Conservation (phyloP, 2,888 invertebrate genomes). For the Agrenia bidenticulata region DNA sequence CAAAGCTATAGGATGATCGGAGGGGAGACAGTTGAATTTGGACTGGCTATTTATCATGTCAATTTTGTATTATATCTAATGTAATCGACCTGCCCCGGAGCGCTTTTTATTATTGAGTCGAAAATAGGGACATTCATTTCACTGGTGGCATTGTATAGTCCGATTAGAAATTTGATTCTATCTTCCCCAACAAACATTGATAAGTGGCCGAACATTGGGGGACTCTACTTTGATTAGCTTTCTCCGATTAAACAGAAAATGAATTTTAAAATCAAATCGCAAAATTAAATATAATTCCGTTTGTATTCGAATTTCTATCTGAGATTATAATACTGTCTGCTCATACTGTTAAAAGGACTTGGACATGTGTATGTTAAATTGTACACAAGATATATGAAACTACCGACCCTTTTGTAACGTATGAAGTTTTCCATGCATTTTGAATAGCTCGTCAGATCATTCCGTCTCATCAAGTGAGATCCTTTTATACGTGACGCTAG, state of each 20-base stretch:
- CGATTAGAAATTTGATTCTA: conserved; percentile 6
- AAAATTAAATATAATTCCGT: too few species aligned
- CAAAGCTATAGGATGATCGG: background rate
- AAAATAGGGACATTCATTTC: background rate
- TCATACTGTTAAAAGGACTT: too few species aligned
- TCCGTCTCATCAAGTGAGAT: too few species aligned
- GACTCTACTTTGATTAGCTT: conserved; percentile 4
- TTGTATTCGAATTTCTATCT: too few species aligned
- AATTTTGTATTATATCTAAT: conserved; percentile 15
- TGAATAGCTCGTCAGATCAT: too few species aligned
- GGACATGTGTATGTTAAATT: too few species aligned
- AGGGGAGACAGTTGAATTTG: conserved; percentile 34
- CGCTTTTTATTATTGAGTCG: conserved; percentile 39
- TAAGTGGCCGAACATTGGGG: background rate
- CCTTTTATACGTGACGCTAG: too few species aligned
- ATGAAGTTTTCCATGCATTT: too few species aligned
- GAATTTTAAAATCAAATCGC: background rate
- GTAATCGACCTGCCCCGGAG: conserved; percentile 31
- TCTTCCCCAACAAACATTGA: background rate
- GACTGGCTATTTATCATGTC: conserved; percentile 39
- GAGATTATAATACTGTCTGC: too few species aligned
- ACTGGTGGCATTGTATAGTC: background rate
- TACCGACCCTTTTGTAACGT: too few species aligned
- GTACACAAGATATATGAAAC: too few species aligned
- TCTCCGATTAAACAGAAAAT: background rate